phyloP scores from a whole-genome alignment of 2,113 vertebrate species.

The Carollia perspicillata region DNA sequence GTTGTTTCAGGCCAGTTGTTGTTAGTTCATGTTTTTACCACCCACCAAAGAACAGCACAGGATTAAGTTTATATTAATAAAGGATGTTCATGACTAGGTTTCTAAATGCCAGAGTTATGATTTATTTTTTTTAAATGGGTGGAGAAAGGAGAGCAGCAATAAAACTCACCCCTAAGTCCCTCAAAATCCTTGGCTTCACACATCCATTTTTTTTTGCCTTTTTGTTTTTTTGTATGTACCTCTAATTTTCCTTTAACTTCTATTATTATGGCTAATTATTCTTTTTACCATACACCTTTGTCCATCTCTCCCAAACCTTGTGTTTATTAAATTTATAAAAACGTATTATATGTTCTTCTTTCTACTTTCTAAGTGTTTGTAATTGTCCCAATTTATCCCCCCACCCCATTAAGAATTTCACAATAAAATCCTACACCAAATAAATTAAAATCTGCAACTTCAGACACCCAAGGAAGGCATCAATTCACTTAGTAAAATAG shows the following conservation, averaged over 20 bases:
- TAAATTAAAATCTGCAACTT: slow-evolving; percentile 73
- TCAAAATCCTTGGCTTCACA: slow-evolving; percentile 41
- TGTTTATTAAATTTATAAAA: background rate
- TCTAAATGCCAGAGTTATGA: slow-evolving; percentile 60
- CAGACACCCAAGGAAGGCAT: slow-evolving; percentile 69
- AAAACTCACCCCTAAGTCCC: slow-evolving; percentile 43
- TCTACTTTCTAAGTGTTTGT: slow-evolving; percentile 31
- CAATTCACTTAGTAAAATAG: slow-evolving; percentile 69
- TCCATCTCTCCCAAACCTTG: background rate
- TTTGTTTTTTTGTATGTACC: background rate
- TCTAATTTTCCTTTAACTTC: slow-evolving; percentile 24
- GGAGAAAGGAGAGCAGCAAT: slow-evolving; percentile 55
- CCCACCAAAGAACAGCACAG: slow-evolving; percentile 51
- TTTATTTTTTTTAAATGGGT: slow-evolving; percentile 63
- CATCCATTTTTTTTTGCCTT: background rate
- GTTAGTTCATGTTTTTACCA: slow-evolving; percentile 62
- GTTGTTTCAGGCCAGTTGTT: slow-evolving; percentile 45
- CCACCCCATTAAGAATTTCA: slow-evolving; percentile 64
- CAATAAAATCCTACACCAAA: slow-evolving; percentile 69
- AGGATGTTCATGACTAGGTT: slow-evolving; percentile 53
- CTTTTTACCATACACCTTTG: slow-evolving; percentile 11
- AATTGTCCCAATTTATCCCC: slow-evolving; percentile 40
- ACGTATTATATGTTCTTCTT: background rate
- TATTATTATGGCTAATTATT: background rate
- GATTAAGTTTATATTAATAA: slow-evolving; percentile 66